Evolutionary conservation across 2,888 invertebrate genomes (phyloP).

Genomic region (Sminthurinus aureus): DNA sequence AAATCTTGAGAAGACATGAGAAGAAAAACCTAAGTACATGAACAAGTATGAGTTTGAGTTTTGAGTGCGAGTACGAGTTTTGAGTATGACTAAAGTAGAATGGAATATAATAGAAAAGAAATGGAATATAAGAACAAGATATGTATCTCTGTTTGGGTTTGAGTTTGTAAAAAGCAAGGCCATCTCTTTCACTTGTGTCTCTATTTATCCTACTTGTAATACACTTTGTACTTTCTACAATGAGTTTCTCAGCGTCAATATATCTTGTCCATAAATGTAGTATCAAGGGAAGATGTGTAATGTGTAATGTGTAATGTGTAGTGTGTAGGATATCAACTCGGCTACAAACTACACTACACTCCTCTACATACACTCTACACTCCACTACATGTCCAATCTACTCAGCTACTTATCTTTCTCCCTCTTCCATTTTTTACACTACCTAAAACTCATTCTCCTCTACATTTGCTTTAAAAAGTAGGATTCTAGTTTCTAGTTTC

Average conservation of each 20-base stretch:
- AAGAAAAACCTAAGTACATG: too few species aligned
- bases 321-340: too few species aligned
- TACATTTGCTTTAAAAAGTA: background rate
- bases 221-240: background rate
- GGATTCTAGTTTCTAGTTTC: too few species aligned
- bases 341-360: background rate
- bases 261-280: background rate
- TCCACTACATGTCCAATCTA: constrained; percentile 28
- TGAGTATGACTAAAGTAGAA: too few species aligned
- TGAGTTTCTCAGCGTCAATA: background rate
- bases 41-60: too few species aligned
- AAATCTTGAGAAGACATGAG: too few species aligned
- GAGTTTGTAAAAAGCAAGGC: background rate
- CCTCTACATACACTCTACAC: background rate
- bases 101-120: too few species aligned
- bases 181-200: background rate
- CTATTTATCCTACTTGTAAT: background rate
- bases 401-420: constrained; percentile 21
- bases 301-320: too few species aligned
- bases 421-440: background rate
- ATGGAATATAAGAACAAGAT: too few species aligned
- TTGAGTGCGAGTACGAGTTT: too few species aligned
- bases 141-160: too few species aligned
- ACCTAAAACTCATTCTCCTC: background rate
- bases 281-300: constrained; percentile 5